A percentile compares a stretch with the other conserved stretches of the same genome.
These are phyloP conservation scores for Stenodera caucasica DNA, from an alignment of 2,888 invertebrate species.

Conservation along the genomic window DNA sequence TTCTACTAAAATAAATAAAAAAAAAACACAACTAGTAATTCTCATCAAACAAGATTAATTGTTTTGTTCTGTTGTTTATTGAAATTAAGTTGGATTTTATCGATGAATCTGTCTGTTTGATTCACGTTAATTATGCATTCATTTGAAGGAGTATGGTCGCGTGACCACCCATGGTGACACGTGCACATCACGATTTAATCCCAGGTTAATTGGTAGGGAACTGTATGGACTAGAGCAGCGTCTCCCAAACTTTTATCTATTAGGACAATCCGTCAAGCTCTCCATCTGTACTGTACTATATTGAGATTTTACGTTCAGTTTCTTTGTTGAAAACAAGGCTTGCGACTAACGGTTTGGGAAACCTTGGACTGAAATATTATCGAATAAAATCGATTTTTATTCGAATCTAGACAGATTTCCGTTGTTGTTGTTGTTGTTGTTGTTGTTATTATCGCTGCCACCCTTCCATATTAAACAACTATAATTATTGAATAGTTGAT, in stretches of 20 bases:
- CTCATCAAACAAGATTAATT: background rate
- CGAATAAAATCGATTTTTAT: background rate
- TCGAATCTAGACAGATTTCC: background rate
- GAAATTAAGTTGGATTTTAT: background rate
- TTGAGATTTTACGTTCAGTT: too few relatives aligned
- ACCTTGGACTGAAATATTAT: too few relatives aligned
- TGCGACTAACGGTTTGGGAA: too few relatives aligned
- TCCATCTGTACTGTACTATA: too few relatives aligned
- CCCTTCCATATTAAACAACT: too few relatives aligned
- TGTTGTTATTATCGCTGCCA: background rate
- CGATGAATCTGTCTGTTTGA: constrained; percentile 10
- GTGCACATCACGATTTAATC: constrained; percentile 47
- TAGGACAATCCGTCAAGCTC: too few relatives aligned
- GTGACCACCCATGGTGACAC: constrained; percentile 51
- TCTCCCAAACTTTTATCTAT: too few relatives aligned
- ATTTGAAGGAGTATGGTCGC: constrained; percentile 41
- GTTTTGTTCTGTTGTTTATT: background rate
- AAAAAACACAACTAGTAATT: background rate
- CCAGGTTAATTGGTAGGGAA: constrained; percentile 50
- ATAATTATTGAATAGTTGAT: too few relatives aligned
- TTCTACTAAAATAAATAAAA: background rate
- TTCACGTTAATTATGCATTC: constrained; percentile 36
- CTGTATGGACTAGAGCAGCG: background rate
- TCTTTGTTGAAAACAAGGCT: too few relatives aligned
- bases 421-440: too few relatives aligned